Conservation (phyloP, 1,140 invertebrate genomes). For the Dreissena rostriformis region DNA sequence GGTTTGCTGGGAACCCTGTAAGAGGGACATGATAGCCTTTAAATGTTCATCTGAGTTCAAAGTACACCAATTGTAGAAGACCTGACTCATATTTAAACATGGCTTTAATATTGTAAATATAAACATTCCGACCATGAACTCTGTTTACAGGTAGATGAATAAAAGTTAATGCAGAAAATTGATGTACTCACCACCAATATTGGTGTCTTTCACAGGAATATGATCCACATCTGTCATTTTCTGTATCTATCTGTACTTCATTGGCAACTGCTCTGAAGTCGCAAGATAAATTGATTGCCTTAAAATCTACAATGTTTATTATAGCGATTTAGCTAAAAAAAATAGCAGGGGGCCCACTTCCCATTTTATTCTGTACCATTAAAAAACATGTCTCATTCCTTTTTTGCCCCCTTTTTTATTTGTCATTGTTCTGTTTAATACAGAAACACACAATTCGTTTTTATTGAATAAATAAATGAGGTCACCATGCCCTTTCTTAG, state of each 20-base stretch:
- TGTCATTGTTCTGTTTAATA: neutral
- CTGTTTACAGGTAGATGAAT: no score
- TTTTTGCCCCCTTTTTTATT: neutral
- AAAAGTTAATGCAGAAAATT: no score
- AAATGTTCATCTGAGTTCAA: no score
- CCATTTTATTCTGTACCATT: neutral
- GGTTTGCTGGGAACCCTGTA: no score
- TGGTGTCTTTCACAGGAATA: conserved; percentile 57
- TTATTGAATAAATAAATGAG: no score
- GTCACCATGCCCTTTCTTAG: no score
- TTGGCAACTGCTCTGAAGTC: neutral
- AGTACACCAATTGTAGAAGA: no score
- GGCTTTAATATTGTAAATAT: no score
- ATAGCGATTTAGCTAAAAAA: neutral
- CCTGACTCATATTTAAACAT: no score
- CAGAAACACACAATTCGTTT: neutral
- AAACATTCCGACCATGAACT: no score
- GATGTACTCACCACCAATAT: conserved; percentile 48
- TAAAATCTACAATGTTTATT: neutral
- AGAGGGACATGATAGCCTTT: no score
- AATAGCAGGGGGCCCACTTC: neutral
- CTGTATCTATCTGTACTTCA: neutral
- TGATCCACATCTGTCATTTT: conserved; percentile 50
- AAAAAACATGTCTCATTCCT: neutral
- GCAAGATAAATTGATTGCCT: neutral